A percentile compares a stretch with the other conserved stretches of the same genome.
phyloP scores from a whole-genome alignment of 2,113 vertebrate species.

The Cinclus mexicanus region DNA sequence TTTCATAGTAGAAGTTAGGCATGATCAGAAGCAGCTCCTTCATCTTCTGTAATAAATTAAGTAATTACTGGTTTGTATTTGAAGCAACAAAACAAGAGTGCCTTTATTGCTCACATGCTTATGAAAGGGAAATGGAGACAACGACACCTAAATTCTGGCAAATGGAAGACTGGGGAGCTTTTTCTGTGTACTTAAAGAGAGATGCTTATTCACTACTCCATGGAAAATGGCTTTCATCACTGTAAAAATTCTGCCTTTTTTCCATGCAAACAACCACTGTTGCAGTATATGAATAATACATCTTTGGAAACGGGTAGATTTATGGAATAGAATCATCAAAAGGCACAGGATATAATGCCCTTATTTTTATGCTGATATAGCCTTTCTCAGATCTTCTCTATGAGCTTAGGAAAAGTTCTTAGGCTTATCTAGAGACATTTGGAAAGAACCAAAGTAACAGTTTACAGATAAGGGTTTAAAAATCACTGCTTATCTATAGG shows the following conservation, averaged over 20 bases:
- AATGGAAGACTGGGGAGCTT: background rate
- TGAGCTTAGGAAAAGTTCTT: background rate
- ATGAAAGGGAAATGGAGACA: background rate
- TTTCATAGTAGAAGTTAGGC: background rate
- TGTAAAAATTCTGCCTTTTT: background rate
- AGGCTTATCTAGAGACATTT: background rate
- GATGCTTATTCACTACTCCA: background rate
- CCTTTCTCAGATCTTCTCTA: background rate
- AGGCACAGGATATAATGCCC: background rate
- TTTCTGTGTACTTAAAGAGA: background rate
- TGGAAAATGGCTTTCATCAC: background rate
- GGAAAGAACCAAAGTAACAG: constrained; percentile 7
- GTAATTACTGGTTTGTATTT: background rate
- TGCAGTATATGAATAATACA: background rate
- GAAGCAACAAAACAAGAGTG: background rate
- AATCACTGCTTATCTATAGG: background rate
- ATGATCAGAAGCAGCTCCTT: background rate
- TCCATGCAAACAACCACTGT: background rate
- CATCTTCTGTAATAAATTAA: background rate
- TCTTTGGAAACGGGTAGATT: background rate
- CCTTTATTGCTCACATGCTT: background rate
- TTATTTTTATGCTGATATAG: background rate
- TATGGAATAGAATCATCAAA: background rate
- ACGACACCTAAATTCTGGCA: background rate
- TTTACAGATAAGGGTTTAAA: constrained; percentile 34